A percentile compares a stretch with the other conserved stretches of the same genome.
Conservation (phyloP, 23 tunicate species). For the Phallusia fumigata region DNA sequence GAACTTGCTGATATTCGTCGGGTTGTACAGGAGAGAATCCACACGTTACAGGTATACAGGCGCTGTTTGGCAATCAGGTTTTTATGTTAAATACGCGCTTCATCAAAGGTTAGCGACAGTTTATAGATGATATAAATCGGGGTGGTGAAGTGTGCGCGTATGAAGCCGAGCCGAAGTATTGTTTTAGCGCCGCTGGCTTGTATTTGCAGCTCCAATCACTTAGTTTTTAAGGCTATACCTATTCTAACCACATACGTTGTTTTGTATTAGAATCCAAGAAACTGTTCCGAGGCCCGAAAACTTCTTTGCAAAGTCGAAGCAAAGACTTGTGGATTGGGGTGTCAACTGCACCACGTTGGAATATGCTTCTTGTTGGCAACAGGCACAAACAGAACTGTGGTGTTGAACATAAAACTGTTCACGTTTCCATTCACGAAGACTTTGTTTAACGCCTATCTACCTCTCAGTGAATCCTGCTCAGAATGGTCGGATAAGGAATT, state of each 20-base stretch:
- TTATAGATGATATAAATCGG: no score
- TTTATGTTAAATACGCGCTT: no score
- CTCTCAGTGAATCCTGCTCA: not conserved
- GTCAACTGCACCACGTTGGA: not conserved
- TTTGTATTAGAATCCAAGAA: not conserved
- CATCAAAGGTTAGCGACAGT: no score
- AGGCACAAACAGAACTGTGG: not conserved
- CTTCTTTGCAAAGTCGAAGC: not conserved
- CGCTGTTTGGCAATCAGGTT: no score
- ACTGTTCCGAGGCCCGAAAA: not conserved
- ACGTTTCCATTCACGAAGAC: not conserved
- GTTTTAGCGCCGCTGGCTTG: no score
- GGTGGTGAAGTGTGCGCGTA: no score
- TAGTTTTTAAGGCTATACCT: no score
- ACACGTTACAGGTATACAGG: no score
- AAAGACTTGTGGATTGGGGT: not conserved
- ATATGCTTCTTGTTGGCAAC: not conserved
- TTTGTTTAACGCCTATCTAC: not conserved
- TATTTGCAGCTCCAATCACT: no score
- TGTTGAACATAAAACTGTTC: not conserved
- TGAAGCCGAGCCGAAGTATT: no score
- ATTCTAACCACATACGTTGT: not conserved
- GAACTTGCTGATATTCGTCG: no score
- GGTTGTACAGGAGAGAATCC: no score
- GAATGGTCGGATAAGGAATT: not conserved